phyloP scores from a whole-genome alignment of 2,888 invertebrate genomes.

The Rugalucina vietnamica region DNA sequence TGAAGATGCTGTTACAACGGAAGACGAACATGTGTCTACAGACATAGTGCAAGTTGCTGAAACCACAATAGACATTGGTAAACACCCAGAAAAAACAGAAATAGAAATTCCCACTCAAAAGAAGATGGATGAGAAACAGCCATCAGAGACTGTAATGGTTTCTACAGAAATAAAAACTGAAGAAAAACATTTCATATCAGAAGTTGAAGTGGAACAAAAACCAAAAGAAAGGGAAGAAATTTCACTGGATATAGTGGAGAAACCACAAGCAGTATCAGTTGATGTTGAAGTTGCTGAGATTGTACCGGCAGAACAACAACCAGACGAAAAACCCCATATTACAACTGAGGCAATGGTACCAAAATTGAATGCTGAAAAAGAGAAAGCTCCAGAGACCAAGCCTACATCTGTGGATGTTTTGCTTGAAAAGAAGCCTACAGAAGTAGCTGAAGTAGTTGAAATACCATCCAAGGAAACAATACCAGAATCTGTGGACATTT shows the following conservation, averaged over 20 bases:
- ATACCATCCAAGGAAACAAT: not conserved
- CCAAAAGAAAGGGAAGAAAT: conserved; percentile 12
- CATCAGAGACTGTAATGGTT: conserved; percentile 11
- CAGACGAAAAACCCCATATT: not conserved
- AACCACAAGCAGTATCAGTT: not conserved
- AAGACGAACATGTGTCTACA: too few species aligned
- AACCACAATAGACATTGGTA: too few species aligned
- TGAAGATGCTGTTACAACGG: not conserved
- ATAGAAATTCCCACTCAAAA: conserved; percentile 4
- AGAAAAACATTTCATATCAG: not conserved
- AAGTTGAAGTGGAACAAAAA: conserved; percentile 14
- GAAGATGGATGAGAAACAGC: conserved; percentile 48
- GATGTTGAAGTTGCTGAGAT: not conserved
- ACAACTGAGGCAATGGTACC: not conserved
- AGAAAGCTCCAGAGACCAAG: conserved; percentile 14
- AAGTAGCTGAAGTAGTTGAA: conserved; percentile 13
- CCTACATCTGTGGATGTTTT: conserved; percentile 6
- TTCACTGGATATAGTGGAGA: conserved; percentile 19
- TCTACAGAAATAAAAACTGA: not conserved
- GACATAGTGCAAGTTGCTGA: too few species aligned
- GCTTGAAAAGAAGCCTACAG: conserved; percentile 20
- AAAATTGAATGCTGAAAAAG: conserved; percentile 1
- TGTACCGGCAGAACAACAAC: not conserved
- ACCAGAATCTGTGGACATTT: not conserved
- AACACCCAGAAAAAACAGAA: too few species aligned